Evolutionary conservation across 2,888 invertebrate genomes (phyloP), one percentile per base, ranked within the genome.

Genomic region (Acleris sparsana): DNA sequence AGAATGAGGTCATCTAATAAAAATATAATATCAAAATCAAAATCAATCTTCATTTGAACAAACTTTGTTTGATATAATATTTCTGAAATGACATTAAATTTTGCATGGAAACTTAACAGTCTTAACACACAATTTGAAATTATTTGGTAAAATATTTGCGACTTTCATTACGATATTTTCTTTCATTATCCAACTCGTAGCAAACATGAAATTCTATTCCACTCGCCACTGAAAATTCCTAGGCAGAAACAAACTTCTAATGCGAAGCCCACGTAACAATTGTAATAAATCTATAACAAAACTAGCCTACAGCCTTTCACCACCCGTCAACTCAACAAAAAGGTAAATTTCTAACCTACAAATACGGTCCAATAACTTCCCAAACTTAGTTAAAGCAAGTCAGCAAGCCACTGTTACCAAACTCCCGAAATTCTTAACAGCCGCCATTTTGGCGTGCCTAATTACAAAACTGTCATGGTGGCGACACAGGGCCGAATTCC

Each of bases 401-500:
- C 65, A 66, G 61, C 65, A 33, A n/a, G 39, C 53, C 20, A 53
- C 46, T 53, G 61, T 62, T 59, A 44, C 49, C 56, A 61, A 57
- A 63, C 56, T 56, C 60, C 29, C 29, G 52, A 46, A 56, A 66
- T 66, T 66, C 65, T 66, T 61, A 59, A 29, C 59, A 51, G 46
- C 65, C 49, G 55, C 65, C 65, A 66, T 66, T 56, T 56, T 49
- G 60, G 39, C 17, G 51, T 55, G 60, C 65, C 65, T 66, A 66
- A 66, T 66, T 66, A 66, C 65, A 33, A 61, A 66, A 66, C 56
- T 65, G 65, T 61, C 65, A 66, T 66, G 65, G 61, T 55, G 60
- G 44, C 65, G 65, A 61, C 65, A 20, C 55, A 60, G 64, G 61
- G 48, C 55, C 65, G 65, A 56, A 66, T 66, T 61, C 65, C 63